Evolutionary conservation across 2,888 invertebrate species (phyloP), one percentile per base, ranked within the genome.

Genomic region (Acrocyrtus sp.): DNA sequence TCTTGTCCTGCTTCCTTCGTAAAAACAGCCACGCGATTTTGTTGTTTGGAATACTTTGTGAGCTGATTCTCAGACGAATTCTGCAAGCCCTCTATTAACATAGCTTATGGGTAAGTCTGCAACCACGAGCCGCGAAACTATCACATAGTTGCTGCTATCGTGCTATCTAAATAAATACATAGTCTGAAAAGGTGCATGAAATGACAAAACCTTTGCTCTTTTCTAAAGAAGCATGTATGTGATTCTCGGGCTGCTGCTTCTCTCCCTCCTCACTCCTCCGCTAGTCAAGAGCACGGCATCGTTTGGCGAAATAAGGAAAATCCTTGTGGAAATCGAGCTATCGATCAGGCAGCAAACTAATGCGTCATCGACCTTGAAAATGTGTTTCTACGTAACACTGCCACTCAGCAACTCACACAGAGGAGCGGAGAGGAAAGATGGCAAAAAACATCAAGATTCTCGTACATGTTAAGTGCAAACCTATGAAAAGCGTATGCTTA

Each of bases 281-380:
- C 58, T n/a, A n/a, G n/a, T n/a, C n/a, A n/a, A n/a, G n/a, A 57
- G 41, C 47, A 8, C 26, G 19, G 19, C 21, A 34, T 67, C 41
- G 67, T 57, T 58, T 58, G 51, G 67, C 67, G 22, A 67, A 67
- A 66, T 61, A 67, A 73, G 73, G 73, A 73, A 73, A 73, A 67
- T 73, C 73, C 73, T 73, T 73, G 73, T 73, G 72, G 67, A 68
- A 74, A 68, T 74, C 74, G 74, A 74, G 67, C 63, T 74, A 61
- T 70, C 70, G 62, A 62, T 62, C 70, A 70, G 56, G 50, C 54
- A 63, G 48, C 48, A 54, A 26, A 50, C 61, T 62, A 72, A 72
- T 75, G 75, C 75, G 75, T 75, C 75, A 75, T 68, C 75, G 75
- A 75, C 75, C 75, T 75, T 75, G 75, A 75, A 72, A 63, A 58